phyloP scores from a whole-genome alignment of 2,888 invertebrate species.

The Timema podura region DNA sequence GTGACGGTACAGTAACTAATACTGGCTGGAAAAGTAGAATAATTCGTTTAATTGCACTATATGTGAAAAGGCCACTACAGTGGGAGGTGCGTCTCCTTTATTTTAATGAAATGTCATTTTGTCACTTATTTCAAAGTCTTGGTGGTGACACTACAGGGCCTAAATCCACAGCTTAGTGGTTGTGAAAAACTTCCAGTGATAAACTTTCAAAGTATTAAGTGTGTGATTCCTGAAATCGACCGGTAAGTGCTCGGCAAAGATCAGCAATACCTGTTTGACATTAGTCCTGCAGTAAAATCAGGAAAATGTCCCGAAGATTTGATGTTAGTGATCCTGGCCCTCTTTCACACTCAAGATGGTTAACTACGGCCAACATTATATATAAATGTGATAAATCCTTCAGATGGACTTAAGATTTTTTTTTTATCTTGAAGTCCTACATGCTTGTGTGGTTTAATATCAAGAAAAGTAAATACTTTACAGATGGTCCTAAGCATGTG shows the following conservation, averaged over 20 bases:
- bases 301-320: conserved; percentile 22
- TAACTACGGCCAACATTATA: conserved; percentile 12
- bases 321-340: conserved; percentile 12
- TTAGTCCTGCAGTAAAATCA: conserved; percentile 21
- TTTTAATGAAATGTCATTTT: conserved; percentile 28
- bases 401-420: too few relatives aligned
- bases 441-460: conserved; percentile 14
- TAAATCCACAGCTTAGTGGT: conserved; percentile 24
- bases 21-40: too few relatives aligned
- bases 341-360: conserved; percentile 10
- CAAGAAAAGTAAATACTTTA: background rate
- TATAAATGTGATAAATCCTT: background rate
- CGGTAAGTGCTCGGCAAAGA: conserved; percentile 22
- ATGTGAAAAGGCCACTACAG: too few relatives aligned
- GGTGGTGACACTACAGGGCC: conserved; percentile 29
- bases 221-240: conserved; percentile 12
- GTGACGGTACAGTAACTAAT: too few relatives aligned
- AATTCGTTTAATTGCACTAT: too few relatives aligned
- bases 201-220: conserved; percentile 24
- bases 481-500: background rate
- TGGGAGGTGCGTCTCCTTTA: too few relatives aligned
- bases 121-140: conserved; percentile 4
- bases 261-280: conserved; percentile 28
- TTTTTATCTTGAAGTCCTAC: conserved; percentile 15
- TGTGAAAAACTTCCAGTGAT: conserved; percentile 28